Evolutionary conservation across 2,888 invertebrate genomes (phyloP).

Genomic region (Cartodere bifasciata): DNA sequence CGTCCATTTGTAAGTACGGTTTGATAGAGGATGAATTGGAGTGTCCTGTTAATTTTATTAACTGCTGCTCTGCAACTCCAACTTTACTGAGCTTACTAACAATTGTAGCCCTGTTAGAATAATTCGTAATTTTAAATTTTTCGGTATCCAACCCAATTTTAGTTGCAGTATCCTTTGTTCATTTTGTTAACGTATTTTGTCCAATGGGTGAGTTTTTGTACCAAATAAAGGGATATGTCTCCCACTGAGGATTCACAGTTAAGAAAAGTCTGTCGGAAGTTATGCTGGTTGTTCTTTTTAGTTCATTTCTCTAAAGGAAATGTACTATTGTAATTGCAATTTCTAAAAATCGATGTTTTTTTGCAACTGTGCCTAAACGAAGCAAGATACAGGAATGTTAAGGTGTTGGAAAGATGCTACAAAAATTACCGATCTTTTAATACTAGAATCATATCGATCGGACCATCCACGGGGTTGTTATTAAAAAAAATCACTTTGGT

Average conservation of each 20-base stretch:
- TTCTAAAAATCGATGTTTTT: no score
- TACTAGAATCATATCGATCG: no score
- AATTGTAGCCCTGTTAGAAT: slow-evolving; percentile 4
- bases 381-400: no score
- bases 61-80: slow-evolving; percentile 5
- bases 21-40: slow-evolving; percentile 1
- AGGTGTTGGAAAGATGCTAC: no score
- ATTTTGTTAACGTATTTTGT: slow-evolving; percentile 6
- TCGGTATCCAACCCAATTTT: slow-evolving; percentile 6
- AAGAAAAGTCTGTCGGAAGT: background rate
- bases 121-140: slow-evolving; percentile 6
- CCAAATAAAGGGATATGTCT: background rate
- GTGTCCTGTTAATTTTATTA: slow-evolving; percentile 4
- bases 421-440: no score
- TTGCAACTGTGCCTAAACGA: no score
- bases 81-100: slow-evolving; percentile 3
- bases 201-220: slow-evolving; percentile 1
- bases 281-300: no score
- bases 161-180: slow-evolving; percentile 8
- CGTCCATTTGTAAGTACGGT: slow-evolving; percentile 3
- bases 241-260: background rate
- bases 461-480: no score
- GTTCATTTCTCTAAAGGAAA: no score
- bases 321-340: no score
- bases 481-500: no score